Evolutionary conservation across 2,797 vertebrate species (phyloP), one percentile per base, ranked within the genome.

Genomic region (Esox lucius): DNA sequence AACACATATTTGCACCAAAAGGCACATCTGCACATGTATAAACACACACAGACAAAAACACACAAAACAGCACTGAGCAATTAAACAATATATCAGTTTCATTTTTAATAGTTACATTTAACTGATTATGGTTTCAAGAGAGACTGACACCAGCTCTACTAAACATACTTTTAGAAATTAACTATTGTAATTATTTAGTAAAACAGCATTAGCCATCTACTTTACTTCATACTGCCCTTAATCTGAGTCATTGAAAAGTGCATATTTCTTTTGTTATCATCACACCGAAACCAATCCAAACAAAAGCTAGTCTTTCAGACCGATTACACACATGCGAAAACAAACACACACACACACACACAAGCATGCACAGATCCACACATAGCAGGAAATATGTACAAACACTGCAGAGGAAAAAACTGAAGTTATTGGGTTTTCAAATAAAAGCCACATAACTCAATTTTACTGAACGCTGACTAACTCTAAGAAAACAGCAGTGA

Each of bases 381-480:
- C 71, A 39, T 68, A 68, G 11, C 6, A 42, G 83, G 81, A 81
- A 87, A 68, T 87, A 85, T 76, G 75, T 78, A 77, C 85, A 88
- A 89, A 87, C 24, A 39, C 80, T 75, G 79, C 77, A 81, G 75
- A 53, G 72, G 80, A 74, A 79, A 75, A 81, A 85, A 81, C 86
- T 87, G 82, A 87, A 88, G 87, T 88, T 83, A 89, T 31, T 75
- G 77, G 73, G 78, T 83, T 89, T 88, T 85, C 84, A 89, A 87
- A 90, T 90, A 91, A 90, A 86, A 85, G 86, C 75, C 79, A 80
- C 82, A 86, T 87, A 87, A 89, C 82, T 90, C 78, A 81, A 71
- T 68, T 75, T 76, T 78, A 72, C 75, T 39, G 75, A 81, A 71
- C 74, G 39, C 72, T 77, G 46, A 67, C 77, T 75, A 79, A 51